A percentile compares a stretch with the other conserved stretches of the same genome.
phyloP scores from a whole-genome alignment of 2,113 vertebrate genomes.

The Steatornis caripensis region DNA sequence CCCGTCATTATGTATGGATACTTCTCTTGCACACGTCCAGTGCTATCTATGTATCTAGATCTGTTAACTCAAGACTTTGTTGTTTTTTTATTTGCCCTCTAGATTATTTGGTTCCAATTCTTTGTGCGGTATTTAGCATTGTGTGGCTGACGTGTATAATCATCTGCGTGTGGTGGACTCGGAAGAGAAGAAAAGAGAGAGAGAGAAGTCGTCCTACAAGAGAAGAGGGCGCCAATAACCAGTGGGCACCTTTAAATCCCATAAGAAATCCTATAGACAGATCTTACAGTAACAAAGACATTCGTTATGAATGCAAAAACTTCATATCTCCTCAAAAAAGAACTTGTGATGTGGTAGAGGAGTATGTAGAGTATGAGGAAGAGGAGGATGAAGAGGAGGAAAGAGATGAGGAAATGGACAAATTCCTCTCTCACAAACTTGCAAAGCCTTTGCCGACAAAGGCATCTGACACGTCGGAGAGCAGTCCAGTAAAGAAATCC shows the following conservation, averaged over 20 bases:
- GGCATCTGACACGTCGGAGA: conserved; percentile 73
- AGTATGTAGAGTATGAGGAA: conserved; percentile 68
- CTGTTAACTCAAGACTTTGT: background rate
- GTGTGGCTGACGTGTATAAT: conserved; percentile 88
- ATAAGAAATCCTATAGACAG: conserved; percentile 78
- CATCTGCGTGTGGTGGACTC: conserved; percentile 90
- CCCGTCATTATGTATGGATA: background rate
- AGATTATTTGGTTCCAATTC: conserved; percentile 87
- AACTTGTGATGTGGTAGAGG: conserved; percentile 81
- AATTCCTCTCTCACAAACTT: conserved; percentile 78
- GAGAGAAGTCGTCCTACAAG: conserved; percentile 76
- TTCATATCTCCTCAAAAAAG: conserved; percentile 82
- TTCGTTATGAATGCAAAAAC: conserved; percentile 86
- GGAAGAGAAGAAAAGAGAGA: conserved; percentile 90
- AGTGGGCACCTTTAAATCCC: conserved; percentile 85
- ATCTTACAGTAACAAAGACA: conserved; percentile 82
- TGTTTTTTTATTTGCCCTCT: background rate
- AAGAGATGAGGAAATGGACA: conserved; percentile 78
- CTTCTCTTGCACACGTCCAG: background rate
- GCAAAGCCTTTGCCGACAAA: conserved; percentile 77
- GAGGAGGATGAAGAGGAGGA: conserved; percentile 81
- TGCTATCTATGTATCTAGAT: background rate
- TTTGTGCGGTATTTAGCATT: conserved; percentile 84
- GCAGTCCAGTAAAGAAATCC: conserved; percentile 76
- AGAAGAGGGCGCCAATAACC: conserved; percentile 89